Percentiles rank a stretch among this genome's conserved stretches.
phyloP scores from a whole-genome alignment of 2,888 invertebrate species.

The Ormyrus nitidulus region DNA sequence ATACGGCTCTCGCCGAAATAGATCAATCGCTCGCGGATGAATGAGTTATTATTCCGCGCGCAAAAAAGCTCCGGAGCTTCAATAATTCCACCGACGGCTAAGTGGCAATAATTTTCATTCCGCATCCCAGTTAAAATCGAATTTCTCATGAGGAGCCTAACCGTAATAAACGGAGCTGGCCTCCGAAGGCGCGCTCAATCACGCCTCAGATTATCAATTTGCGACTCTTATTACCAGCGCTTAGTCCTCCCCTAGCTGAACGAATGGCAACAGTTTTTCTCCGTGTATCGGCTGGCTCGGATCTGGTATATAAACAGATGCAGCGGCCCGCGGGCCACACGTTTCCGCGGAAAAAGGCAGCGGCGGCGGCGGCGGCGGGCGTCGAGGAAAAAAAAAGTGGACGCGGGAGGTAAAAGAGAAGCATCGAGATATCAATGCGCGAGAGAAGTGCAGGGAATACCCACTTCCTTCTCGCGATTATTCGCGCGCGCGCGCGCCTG shows the following conservation, averaged over 20 bases:
- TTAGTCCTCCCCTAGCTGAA: not conserved
- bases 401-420: not conserved
- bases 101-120: too few relatives aligned
- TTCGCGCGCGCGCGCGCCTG: not conserved
- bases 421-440: conserved; percentile 39
- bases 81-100: too few relatives aligned
- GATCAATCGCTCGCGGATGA: too few relatives aligned
- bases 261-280: conserved; percentile 1
- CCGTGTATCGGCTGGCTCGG: not conserved
- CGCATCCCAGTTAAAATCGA: too few relatives aligned
- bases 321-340: not conserved
- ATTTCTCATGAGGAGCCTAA: too few relatives aligned
- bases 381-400: not conserved
- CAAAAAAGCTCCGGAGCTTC: too few relatives aligned
- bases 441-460: not conserved
- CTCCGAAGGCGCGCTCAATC: not conserved
- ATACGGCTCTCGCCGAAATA: too few relatives aligned
- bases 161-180: too few relatives aligned
- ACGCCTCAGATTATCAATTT: conserved; percentile 3
- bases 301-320: not conserved
- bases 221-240: not conserved
- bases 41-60: too few relatives aligned
- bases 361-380: too few relatives aligned
- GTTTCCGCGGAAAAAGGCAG: not conserved
- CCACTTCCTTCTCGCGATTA: conserved; percentile 38